Base-by-base conservation (phyloP, 1,140 invertebrate genomes). In the Drosophila nannoptera region DNA sequence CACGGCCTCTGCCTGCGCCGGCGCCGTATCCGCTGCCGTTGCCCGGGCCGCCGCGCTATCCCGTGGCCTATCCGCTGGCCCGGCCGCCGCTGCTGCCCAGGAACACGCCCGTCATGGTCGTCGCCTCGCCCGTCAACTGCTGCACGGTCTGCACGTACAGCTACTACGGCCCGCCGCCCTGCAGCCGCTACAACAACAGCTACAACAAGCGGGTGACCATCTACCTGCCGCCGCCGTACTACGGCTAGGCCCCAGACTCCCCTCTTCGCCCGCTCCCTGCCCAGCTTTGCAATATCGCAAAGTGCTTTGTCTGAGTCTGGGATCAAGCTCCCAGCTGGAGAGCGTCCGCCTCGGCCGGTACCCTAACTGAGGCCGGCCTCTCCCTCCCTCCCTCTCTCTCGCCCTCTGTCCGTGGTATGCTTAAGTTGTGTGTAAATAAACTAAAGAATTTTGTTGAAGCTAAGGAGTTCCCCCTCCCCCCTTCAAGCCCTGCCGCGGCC, bases 101-200 rank as follows among this genome's bases (percentile, higher is more conserved):
- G 11, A 59, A 74, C 7, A 72, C 70, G n/a, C 75, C 80, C 7
- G 55, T 84, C 22, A 55, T 81, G 67, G 73, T 83, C 35, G 67
- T 87, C 38, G 64, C 77, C 46, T 66, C 81, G 55, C 82, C 82
- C 54, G 71, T 81, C 31, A 82, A 77, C 38, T 88, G 87, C 54
- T 86, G 73, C 45, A 78, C 77, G 5, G 70, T 87, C 11, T 86
- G 77, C 50, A 77, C 80, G 7, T 88, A 72, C 42, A 78, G 77
- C 4, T 88, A 86, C 65, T 88, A 87, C 50, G 87, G 87, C 0
- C 87, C 87, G 29, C 87, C 83, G n/a, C 87, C 87, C 5, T 88
- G 87, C 38, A 56, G 69, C 12, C 77, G 74, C 43, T 77, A 68
- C 36, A 64, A 58, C 46, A 55, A 77, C 53, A 66, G 38, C 33